These are phyloP conservation scores for Brachypalpus laphriformis DNA, from an alignment of 2,888 invertebrate species.

Conservation along the genomic window DNA sequence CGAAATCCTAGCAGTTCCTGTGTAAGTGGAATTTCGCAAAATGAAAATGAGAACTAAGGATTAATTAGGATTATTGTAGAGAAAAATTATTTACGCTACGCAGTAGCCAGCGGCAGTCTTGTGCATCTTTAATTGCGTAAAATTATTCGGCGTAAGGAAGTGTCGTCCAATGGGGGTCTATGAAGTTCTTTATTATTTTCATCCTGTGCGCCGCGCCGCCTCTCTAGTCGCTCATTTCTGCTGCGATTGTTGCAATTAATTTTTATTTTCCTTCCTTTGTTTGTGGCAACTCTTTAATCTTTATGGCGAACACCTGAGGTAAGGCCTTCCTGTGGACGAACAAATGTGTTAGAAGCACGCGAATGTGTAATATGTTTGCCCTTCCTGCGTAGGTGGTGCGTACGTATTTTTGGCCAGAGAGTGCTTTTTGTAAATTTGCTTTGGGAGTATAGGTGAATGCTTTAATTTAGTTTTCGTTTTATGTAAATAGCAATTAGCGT, in stretches of 20 bases:
- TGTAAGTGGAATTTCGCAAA: constrained; percentile 47
- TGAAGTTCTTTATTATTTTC: constrained; percentile 26
- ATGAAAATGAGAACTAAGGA: constrained; percentile 61
- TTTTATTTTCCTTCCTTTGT: constrained; percentile 61
- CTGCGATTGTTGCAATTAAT: constrained; percentile 70
- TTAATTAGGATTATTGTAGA: constrained; percentile 69
- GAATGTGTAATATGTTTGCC: constrained; percentile 55
- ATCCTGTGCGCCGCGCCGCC: constrained; percentile 56
- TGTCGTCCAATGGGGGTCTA: constrained; percentile 10
- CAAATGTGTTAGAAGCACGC: constrained; percentile 62
- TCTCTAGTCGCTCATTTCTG: constrained; percentile 24
- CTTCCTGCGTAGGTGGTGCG: constrained; percentile 16
- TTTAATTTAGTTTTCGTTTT: constrained; percentile 39
- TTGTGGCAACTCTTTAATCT: constrained; percentile 51
- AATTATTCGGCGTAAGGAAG: constrained; percentile 17
- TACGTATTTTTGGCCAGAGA: not conserved
- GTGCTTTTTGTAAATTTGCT: constrained; percentile 43
- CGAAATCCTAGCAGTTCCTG: constrained; percentile 37
- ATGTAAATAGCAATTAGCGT: constrained; percentile 59
- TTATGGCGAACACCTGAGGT: constrained; percentile 58
- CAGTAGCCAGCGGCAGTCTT: not conserved
- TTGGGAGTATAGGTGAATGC: not conserved
- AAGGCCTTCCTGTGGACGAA: constrained; percentile 2
- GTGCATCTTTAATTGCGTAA: constrained; percentile 34
- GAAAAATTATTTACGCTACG: constrained; percentile 54